A percentile compares a stretch with the other conserved stretches of the same genome.
phyloP scores from a whole-genome alignment of 2,113 vertebrate genomes.

The Amazona vittata region DNA sequence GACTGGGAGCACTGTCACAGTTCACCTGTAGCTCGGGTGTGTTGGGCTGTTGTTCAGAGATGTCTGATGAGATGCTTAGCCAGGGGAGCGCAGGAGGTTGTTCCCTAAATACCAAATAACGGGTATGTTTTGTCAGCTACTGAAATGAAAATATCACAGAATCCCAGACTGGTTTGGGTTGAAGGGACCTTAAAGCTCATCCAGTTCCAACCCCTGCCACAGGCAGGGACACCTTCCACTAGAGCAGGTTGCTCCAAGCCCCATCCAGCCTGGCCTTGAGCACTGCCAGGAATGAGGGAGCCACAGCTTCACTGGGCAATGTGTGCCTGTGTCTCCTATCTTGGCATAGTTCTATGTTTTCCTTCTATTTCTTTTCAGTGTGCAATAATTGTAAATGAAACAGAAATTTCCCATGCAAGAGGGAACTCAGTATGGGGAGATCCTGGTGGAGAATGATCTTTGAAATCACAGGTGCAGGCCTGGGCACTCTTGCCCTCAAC shows the following conservation, averaged over 20 bases:
- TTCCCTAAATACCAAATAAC: not conserved
- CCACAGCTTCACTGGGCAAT: not conserved
- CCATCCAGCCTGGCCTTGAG: not conserved
- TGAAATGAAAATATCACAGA: not conserved
- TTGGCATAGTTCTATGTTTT: not conserved
- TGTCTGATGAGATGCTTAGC: not conserved
- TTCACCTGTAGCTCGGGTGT: accelerated
- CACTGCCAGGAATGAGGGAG: not conserved
- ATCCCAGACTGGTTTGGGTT: not conserved
- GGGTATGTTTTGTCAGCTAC: not conserved
- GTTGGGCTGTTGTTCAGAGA: not conserved
- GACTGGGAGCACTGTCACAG: accelerated
- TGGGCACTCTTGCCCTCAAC: not conserved
- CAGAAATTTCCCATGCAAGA: not conserved
- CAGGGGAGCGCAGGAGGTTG: not conserved
- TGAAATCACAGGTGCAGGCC: accelerated
- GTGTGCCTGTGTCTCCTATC: not conserved
- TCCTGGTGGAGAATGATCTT: not conserved
- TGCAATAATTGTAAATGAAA: not conserved
- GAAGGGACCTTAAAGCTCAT: not conserved
- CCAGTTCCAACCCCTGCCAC: not conserved
- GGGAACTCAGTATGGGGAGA: accelerated
- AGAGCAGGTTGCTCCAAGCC: not conserved
- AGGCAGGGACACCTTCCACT: not conserved
- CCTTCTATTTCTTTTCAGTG: not conserved